Percentiles rank a stretch among this genome's conserved stretches.
Conservation (phyloP, 1,140 invertebrate species). For the Trachymyrmex septentrionalis region DNA sequence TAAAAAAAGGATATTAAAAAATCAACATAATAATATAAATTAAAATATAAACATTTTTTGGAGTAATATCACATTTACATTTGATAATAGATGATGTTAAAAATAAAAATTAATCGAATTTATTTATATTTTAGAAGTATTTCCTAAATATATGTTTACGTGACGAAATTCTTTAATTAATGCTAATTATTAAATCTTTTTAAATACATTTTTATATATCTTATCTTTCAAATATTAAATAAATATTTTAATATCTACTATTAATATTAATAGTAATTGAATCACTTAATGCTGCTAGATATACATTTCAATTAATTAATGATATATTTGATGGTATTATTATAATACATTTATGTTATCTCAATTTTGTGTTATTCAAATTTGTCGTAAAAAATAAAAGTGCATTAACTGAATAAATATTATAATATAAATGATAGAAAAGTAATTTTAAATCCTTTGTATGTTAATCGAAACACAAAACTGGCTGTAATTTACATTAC, state of each 20-base stretch:
- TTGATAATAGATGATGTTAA: not conserved
- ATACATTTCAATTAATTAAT: not conserved
- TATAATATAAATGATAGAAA: not conserved
- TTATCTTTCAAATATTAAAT: not conserved
- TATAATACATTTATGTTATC: too few relatives aligned
- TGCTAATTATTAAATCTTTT: not conserved
- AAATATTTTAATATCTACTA: not conserved
- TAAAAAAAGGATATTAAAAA: not conserved
- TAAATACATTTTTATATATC: not conserved
- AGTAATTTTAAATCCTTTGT: not conserved
- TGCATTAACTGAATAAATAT: not conserved
- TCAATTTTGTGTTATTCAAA: too few relatives aligned
- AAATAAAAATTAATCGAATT: not conserved
- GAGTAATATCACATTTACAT: constrained; percentile 7
- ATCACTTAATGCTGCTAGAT: not conserved
- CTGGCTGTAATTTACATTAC: constrained; percentile 13
- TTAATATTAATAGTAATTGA: not conserved
- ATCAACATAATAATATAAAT: not conserved
- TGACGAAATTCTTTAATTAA: not conserved
- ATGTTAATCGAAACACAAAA: not conserved
- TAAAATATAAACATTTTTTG: not conserved
- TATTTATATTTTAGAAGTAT: not conserved
- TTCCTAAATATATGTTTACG: not conserved
- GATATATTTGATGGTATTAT: not conserved
- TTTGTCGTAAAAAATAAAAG: not conserved